Percentiles rank a stretch among this genome's conserved stretches.
These are phyloP conservation scores for Eupleurogrammus muticus DNA, from an alignment of 2,797 vertebrate species.

Conservation along the genomic window DNA sequence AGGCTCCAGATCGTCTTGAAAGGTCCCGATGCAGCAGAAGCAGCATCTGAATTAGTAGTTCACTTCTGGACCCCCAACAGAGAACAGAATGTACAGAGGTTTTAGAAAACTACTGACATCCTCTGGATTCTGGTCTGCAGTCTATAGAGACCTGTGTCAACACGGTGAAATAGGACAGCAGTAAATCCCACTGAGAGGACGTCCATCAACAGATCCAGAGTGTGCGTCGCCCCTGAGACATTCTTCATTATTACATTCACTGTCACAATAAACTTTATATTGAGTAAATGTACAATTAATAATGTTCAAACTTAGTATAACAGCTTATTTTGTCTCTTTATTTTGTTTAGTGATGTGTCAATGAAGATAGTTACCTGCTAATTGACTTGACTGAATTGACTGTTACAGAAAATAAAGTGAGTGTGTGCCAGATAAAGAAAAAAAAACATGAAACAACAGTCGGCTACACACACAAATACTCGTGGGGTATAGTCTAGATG, in stretches of 20 bases:
- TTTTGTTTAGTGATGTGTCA: conserved; percentile 5
- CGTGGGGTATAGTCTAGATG: too few relatives aligned
- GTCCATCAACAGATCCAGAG: neutral
- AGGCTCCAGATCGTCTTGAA: conserved; percentile 5
- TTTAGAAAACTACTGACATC: neutral
- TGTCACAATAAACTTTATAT: neutral
- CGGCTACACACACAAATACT: conserved; percentile 3
- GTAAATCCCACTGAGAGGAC: neutral
- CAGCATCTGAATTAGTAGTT: neutral
- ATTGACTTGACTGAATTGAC: too few relatives aligned
- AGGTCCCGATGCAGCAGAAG: neutral
- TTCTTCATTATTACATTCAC: neutral
- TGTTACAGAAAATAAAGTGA: neutral
- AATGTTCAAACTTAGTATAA: neutral
- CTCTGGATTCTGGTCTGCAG: neutral
- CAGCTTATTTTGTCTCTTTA: neutral
- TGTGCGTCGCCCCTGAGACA: neutral
- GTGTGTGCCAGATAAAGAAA: neutral
- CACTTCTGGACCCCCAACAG: neutral
- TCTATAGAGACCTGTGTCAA: neutral
- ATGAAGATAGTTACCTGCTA: conserved; percentile 4
- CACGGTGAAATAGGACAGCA: neutral
- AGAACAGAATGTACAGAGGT: neutral
- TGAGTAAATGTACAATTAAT: neutral
- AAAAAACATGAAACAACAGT: conserved; percentile 1